Percentiles rank a stretch among this genome's conserved stretches.
Evolutionary conservation across 1,140 invertebrate genomes (phyloP).

Genomic region (Meloidogyne chitwoodi): DNA sequence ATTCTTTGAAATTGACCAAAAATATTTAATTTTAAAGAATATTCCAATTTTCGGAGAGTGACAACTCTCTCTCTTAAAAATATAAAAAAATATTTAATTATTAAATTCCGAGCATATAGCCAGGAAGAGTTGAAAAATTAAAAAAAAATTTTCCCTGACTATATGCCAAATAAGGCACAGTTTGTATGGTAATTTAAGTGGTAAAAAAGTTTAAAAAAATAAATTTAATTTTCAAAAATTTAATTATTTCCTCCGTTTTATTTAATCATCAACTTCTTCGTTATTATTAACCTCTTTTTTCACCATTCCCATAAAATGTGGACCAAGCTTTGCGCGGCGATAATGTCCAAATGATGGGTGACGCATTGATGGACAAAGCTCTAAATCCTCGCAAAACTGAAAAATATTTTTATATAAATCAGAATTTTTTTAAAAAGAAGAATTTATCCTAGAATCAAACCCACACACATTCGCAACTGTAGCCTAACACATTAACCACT

Average conservation of each 20-base stretch:
- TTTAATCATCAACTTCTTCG: neutral
- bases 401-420: constrained; percentile 15
- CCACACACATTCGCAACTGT: no score
- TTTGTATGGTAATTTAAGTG: neutral
- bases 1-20: no score
- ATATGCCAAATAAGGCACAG: neutral
- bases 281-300: neutral
- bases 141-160: neutral
- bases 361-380: constrained; percentile 35
- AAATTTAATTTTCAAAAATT: neutral
- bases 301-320: neutral
- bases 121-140: neutral
- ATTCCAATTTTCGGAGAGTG: no score
- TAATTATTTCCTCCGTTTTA: neutral
- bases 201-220: neutral
- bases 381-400: constrained; percentile 50
- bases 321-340: neutral
- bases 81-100: neutral
- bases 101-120: neutral
- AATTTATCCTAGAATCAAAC: no score
- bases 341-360: neutral
- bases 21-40: no score
- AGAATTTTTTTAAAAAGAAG: neutral
- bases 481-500: no score
- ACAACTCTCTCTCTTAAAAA: neutral